A percentile compares a stretch with the other conserved stretches of the same genome.
Evolutionary conservation across 2,888 invertebrate species (phyloP).

Genomic region (Ischnura elegans): DNA sequence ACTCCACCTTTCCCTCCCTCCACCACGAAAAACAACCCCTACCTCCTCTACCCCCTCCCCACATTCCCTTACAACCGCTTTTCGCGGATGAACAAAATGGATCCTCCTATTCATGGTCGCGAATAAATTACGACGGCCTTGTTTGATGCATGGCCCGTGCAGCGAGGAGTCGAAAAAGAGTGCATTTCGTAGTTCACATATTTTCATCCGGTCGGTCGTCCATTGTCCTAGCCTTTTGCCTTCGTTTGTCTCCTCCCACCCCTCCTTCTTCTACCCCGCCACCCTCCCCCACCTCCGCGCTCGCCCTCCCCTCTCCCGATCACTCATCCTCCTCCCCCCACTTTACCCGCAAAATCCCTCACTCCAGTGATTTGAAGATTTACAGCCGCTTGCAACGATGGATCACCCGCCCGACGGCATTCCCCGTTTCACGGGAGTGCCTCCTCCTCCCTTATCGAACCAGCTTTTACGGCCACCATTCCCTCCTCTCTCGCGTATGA

Average conservation of each 20-base stretch:
- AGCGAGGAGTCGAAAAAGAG: conserved; percentile 59
- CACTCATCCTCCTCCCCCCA: not conserved
- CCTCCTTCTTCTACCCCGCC: not conserved
- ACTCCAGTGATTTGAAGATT: conserved; percentile 64
- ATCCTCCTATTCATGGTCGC: conserved; percentile 24
- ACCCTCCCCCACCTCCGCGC: not conserved
- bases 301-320: not conserved
- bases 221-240: conserved; percentile 55
- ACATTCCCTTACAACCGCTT: not conserved
- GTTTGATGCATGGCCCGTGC: conserved; percentile 62
- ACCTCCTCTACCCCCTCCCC: not conserved
- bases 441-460: conserved; percentile 61
- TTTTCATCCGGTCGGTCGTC: conserved; percentile 55
- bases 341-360: conserved; percentile 50
- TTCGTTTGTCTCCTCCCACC: not conserved
- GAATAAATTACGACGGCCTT: conserved; percentile 43
- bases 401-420: conserved; percentile 63
- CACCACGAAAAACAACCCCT: not conserved
- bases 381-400: conserved; percentile 56
- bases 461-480: conserved; percentile 39
- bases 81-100: conserved; percentile 26
- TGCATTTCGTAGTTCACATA: conserved; percentile 59
- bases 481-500: conserved; percentile 18
- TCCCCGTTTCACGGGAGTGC: conserved; percentile 65
- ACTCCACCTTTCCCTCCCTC: not conserved